Base-by-base conservation (phyloP, 2,888 invertebrate species). In the Anthophora plumipes region DNA sequence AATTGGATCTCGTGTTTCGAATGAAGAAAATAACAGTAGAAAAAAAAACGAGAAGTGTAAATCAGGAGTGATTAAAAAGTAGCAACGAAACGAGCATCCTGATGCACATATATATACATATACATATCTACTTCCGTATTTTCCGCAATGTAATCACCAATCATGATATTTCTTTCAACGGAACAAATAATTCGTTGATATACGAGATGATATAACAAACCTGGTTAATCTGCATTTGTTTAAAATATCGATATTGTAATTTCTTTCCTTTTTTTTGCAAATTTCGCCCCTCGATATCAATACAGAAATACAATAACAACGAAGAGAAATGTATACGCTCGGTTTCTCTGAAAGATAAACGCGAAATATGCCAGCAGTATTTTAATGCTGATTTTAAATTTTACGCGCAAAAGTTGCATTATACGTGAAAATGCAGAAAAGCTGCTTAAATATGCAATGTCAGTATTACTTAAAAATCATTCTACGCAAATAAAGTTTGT, bases 141-240 rank as follows among this genome's bases (percentile, higher is more conserved):
- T 52, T 43, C 43, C 41, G n/a, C 46, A 11, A 22, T 11, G 46
- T 59, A 57, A 59, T 60, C 22, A 50, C 14, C 50, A 22, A 20
- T 57, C 50, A 12, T 20, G 37, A 61, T 68, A 68, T 61, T 61
- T n/a, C 22, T 68, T 55, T 63, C 48, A 61, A 69, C 55, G 12
- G 46, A 60, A 52, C 46, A 39, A 63, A 55, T 50, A 55, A 61
- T 48, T 41, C 61, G 43, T 20, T 41, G 43, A 75, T 37, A 25
- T 54, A 17, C 22, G 68, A 39, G 39, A 63, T 41, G 22, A 41
- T 20, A 41, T 17, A 46, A 39, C 20, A 60, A 67, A 17, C 3
- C 39, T 20, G 4, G 31, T 31, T 31, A 31, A 31, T 31, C 31
- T 4, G 31, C 31, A 31, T 31, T 60, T 59, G 50, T 59, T 67